Percentiles rank a stretch among this genome's conserved stretches.
Evolutionary conservation across 2,113 vertebrate species (phyloP).

Genomic region (Chiloscyllium plagiosum): DNA sequence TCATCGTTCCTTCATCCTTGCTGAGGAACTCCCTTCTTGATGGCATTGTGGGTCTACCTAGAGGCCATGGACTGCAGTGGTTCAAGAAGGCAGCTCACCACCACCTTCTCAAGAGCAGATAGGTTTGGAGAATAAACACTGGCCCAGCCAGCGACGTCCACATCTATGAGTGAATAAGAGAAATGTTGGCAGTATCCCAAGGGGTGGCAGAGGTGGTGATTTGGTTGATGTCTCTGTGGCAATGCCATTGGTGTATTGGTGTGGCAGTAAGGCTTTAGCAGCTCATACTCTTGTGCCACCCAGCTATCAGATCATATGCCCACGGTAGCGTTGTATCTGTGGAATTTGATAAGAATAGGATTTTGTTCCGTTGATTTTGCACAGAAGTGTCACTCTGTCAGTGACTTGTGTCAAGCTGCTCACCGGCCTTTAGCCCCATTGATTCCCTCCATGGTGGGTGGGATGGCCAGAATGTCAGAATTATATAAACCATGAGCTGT

Average conservation of each 20-base stretch:
- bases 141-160: too few species aligned
- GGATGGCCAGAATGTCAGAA: neutral
- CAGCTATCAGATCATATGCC: too few species aligned
- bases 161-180: too few species aligned
- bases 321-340: neutral
- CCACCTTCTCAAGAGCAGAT: too few species aligned
- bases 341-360: neutral
- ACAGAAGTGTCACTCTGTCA: neutral
- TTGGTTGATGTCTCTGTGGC: neutral
- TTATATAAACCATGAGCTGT: neutral
- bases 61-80: too few species aligned
- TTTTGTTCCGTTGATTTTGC: neutral
- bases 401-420: neutral
- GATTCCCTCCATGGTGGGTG: neutral
- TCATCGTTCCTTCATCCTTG: too few species aligned
- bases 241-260: neutral
- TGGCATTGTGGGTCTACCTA: too few species aligned
- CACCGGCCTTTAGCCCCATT: neutral
- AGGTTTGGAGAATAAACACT: too few species aligned
- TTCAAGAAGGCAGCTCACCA: too few species aligned
- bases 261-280: neutral
- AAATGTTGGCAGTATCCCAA: neutral
- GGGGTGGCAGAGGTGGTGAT: neutral
- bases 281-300: neutral
- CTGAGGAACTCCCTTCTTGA: too few species aligned